These are phyloP conservation scores for Iguana delicatissima DNA, from an alignment of 2,797 vertebrate genomes.

Conservation along the genomic window DNA sequence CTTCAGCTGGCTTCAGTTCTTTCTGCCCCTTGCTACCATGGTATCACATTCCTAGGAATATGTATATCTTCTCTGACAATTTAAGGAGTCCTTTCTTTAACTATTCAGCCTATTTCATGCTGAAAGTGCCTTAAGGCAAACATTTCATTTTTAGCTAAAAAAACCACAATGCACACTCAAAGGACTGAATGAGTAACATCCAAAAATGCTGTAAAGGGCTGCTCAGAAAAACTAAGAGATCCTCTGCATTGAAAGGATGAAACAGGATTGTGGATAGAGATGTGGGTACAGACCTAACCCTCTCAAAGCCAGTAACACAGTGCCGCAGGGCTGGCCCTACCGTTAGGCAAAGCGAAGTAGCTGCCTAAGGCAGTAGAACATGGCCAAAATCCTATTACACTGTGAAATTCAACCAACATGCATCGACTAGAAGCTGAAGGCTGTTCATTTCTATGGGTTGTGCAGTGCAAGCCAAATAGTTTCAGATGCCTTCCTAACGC, in stretches of 20 bases:
- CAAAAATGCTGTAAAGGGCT: not conserved
- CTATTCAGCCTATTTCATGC: not conserved
- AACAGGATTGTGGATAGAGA: not conserved
- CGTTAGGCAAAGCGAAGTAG: not conserved
- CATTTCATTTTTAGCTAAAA: not conserved
- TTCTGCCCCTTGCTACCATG: not conserved
- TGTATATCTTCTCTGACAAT: not conserved
- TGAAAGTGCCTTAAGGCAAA: slow-evolving; percentile 12
- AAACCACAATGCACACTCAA: not conserved
- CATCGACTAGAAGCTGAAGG: too few relatives aligned
- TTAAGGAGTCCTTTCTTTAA: not conserved
- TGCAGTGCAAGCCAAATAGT: too few relatives aligned
- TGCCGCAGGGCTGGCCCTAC: not conserved
- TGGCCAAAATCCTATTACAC: not conserved
- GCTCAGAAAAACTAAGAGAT: not conserved
- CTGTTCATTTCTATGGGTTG: too few relatives aligned
- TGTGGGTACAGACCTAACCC: not conserved
- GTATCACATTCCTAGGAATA: not conserved
- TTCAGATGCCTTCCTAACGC: too few relatives aligned
- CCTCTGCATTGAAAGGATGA: not conserved
- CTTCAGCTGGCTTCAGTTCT: not conserved
- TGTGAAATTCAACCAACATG: too few relatives aligned
- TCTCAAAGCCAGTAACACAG: not conserved
- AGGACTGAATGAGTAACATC: not conserved
- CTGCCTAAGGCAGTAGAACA: not conserved